Evolutionary conservation across 2,113 vertebrate species (phyloP).

Genomic region (Corythornis vintsioides): DNA sequence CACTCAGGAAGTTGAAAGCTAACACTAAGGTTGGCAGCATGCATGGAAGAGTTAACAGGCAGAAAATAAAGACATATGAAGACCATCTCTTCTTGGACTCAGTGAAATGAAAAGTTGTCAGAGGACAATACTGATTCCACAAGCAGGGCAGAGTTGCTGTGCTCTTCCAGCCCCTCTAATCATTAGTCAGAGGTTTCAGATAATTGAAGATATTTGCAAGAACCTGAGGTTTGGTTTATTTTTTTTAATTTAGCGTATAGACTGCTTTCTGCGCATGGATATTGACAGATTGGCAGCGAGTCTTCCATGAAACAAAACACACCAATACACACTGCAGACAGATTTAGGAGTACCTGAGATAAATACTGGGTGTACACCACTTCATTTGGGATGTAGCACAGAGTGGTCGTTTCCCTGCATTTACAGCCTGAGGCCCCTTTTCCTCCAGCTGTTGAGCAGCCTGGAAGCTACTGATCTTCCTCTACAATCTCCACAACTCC

Average conservation of each 20-base stretch:
- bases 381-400: background rate
- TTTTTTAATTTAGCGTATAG: background rate
- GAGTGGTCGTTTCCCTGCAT: background rate
- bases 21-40: slow-evolving; percentile 13
- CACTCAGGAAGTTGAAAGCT: slow-evolving; percentile 22
- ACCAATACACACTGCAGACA: background rate
- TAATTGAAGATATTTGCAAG: background rate
- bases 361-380: background rate
- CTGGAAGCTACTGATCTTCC: background rate
- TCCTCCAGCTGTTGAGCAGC: background rate
- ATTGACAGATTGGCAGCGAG: background rate
- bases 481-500: background rate
- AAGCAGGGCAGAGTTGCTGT: background rate
- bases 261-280: background rate
- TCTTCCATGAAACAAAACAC: background rate
- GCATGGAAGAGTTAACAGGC: slow-evolving; percentile 27
- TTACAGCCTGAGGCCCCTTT: background rate
- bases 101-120: background rate
- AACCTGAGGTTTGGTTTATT: background rate
- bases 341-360: background rate
- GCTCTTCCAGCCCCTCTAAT: background rate
- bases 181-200: background rate
- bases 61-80: background rate
- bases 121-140: background rate
- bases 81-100: background rate